Evolutionary conservation across 1,140 invertebrate genomes (phyloP).

Genomic region (Eriosoma lanigerum): DNA sequence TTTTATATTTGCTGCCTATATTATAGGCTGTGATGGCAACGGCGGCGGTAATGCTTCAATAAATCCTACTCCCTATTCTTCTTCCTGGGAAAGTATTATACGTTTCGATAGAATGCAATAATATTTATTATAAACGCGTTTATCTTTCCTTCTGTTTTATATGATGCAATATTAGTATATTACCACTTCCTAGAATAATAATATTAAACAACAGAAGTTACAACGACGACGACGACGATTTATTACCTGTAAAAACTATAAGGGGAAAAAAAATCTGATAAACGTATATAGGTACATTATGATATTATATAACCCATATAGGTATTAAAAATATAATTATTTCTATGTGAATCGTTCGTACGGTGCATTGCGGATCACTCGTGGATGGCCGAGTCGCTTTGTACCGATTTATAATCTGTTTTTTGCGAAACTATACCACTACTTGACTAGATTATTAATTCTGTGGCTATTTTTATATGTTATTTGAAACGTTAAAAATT

Average conservation of each 20-base stretch:
- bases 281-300: neutral
- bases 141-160: neutral
- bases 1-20: slow-evolving; percentile 40
- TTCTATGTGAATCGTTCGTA: too few species aligned
- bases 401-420: too few species aligned
- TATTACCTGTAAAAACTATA: too few species aligned
- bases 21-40: neutral
- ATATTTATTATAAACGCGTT: slow-evolving; percentile 19
- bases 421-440: too few species aligned
- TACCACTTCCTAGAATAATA: neutral
- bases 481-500: too few species aligned
- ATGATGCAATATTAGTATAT: neutral
- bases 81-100: slow-evolving; percentile 3
- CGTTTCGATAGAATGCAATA: slow-evolving; percentile 19
- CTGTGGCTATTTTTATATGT: too few species aligned
- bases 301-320: too few species aligned
- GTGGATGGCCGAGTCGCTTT: too few species aligned
- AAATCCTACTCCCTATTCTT: slow-evolving; percentile 38
- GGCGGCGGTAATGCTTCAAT: slow-evolving; percentile 18
- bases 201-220: neutral
- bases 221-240: neutral
- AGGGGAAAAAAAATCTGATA: too few species aligned
- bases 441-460: too few species aligned
- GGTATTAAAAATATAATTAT: too few species aligned
- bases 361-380: too few species aligned